These are phyloP conservation scores for Ploceus nigricollis DNA, from an alignment of 2,113 vertebrate genomes.

Conservation along the genomic window DNA sequence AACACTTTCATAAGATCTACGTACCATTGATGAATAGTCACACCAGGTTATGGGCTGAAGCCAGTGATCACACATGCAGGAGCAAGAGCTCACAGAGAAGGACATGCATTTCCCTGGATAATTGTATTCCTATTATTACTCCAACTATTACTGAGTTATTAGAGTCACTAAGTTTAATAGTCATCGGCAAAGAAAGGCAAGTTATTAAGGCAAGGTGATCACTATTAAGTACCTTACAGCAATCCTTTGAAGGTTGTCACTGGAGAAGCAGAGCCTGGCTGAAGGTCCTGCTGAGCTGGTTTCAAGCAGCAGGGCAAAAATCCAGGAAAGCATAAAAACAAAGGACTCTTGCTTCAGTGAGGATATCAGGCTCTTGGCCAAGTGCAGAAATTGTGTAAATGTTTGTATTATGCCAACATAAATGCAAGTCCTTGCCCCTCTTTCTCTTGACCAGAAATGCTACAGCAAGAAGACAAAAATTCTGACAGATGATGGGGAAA, in stretches of 20 bases:
- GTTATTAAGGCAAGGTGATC: neutral
- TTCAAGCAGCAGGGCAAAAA: neutral
- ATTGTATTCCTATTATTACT: neutral
- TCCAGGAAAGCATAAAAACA: neutral
- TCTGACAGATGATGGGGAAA: neutral
- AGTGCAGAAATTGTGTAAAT: neutral
- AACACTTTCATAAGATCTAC: neutral
- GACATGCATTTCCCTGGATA: neutral
- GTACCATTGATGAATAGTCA: neutral
- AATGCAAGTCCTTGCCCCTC: neutral
- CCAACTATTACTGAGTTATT: neutral
- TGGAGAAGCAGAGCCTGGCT: neutral
- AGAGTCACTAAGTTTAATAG: neutral
- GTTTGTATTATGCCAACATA: neutral
- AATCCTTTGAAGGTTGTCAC: neutral
- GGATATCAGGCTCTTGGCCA: neutral
- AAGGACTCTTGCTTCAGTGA: neutral
- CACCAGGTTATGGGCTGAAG: neutral
- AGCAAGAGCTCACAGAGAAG: neutral
- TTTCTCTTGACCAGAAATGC: neutral
- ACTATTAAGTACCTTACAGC: neutral
- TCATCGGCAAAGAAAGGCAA: neutral
- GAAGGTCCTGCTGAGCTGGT: neutral
- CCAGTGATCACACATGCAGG: neutral
- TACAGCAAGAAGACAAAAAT: neutral